Conservation (phyloP, 2,888 invertebrate genomes). For the Gandaritis pyraliata region DNA sequence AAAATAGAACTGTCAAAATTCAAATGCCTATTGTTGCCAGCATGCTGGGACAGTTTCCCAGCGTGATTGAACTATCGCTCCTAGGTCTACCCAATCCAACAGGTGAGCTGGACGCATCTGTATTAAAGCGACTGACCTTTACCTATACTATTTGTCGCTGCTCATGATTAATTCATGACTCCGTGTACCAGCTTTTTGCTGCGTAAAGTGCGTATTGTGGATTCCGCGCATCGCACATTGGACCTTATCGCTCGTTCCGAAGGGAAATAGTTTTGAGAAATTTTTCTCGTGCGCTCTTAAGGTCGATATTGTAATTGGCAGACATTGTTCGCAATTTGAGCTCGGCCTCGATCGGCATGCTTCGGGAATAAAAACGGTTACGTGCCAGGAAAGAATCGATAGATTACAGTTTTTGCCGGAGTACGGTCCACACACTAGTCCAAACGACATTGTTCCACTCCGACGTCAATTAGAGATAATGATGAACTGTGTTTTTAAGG, state of each 20-base stretch:
- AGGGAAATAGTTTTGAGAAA: constrained; percentile 44
- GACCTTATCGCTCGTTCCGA: constrained; percentile 46
- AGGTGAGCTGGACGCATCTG: constrained; percentile 66
- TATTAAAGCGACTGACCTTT: constrained; percentile 78
- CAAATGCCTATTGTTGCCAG: constrained; percentile 21
- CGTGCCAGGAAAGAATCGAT: constrained; percentile 75
- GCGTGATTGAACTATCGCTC: constrained; percentile 38
- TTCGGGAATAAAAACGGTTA: constrained; percentile 69
- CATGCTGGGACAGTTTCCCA: constrained; percentile 16
- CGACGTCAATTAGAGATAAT: constrained; percentile 81
- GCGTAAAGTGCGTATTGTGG: constrained; percentile 64
- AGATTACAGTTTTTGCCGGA: constrained; percentile 74
- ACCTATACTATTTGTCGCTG: constrained; percentile 75
- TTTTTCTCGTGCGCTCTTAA: constrained; percentile 56
- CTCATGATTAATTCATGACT: constrained; percentile 78
- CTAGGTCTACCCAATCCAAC: constrained; percentile 59
- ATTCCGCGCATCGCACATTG: constrained; percentile 47
- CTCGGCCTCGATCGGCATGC: constrained; percentile 67
- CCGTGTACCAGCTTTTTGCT: constrained; percentile 66
- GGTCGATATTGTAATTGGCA: constrained; percentile 73
- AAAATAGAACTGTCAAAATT: constrained; percentile 41
- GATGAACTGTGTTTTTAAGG: constrained; percentile 71
- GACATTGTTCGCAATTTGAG: constrained; percentile 59
- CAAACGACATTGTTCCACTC: constrained; percentile 69
- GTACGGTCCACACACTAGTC: constrained; percentile 59